Evolutionary conservation across 2,888 invertebrate genomes (phyloP), one percentile per base, ranked within the genome.

Genomic region (Homarus gammarus): DNA sequence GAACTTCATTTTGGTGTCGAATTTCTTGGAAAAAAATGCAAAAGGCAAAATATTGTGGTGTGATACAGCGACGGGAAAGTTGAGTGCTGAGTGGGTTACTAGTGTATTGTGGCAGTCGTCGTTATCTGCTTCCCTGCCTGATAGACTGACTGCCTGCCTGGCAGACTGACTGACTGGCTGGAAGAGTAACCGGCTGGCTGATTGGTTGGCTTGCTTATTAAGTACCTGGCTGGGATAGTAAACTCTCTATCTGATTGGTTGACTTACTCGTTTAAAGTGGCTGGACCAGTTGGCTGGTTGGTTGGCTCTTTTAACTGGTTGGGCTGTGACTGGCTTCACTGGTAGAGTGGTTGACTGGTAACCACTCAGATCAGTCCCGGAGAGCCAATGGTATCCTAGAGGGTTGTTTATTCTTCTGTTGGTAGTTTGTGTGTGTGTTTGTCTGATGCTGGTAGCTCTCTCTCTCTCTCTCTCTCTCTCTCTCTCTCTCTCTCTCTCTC

Each of bases 51-150:
- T 51, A 1, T 22, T 40, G 56, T 61, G 36, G 27, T 15, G 56
- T 36, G 56, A 56, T 56, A 56, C n/a, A n/a, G n/a, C n/a, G n/a
- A n/a, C 40, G 38, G 75, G 27, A 44, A 15, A 31, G 44, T 61
- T 79, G 78, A 33, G 78, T 56, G 51, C 51, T 33, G 79, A 79
- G 56, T 79, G 38, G 36, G 79, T 56, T 38, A 61, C 33, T 79
- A 38, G 79, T 61, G 79, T 51, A 31, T 22, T 36, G 56, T 18
- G 18, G 18, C 56, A 18, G 56, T n/a, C n/a, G n/a, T n/a, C n/a
- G n/a, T 56, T 22, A 56, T 56, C 56, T 56, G 56, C 27, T 75
- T 40, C 40, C 40, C 44, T 75, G 75, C 38, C n/a, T 56, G 79
- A 61, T n/a, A 6, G 64, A 27, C 22, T 56, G 56, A 49, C 49